phyloP scores from a whole-genome alignment of 2,888 invertebrate genomes.

The Cephus rjabovi region DNA sequence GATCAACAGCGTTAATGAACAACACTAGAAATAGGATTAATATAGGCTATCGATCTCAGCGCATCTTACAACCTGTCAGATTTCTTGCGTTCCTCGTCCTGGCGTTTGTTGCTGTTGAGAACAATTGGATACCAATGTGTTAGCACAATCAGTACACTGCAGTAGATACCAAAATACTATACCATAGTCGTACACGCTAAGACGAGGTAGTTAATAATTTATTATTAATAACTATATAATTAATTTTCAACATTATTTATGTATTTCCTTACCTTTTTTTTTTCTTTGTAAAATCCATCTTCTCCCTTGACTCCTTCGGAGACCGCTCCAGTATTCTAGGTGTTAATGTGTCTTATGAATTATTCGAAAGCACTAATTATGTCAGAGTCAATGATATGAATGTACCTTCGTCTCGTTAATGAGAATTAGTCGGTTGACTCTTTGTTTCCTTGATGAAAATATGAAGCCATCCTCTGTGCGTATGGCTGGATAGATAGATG shows the following conservation, averaged over 20 bases:
- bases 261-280: background rate
- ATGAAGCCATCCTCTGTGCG: background rate
- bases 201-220: background rate
- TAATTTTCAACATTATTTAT: background rate
- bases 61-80: background rate
- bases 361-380: constrained; percentile 19
- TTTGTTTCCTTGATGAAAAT: background rate
- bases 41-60: background rate
- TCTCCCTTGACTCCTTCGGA: background rate
- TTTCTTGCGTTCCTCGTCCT: background rate
- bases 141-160: background rate
- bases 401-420: constrained; percentile 9
- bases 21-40: background rate
- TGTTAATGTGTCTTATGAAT: constrained; percentile 21
- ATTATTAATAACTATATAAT: background rate
- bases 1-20: background rate
- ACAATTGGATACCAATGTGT: background rate
- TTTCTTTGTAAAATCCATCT: background rate
- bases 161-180: background rate
- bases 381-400: constrained; percentile 18
- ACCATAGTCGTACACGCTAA: background rate
- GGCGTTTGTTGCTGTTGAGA: background rate
- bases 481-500: background rate
- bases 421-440: background rate
- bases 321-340: constrained; percentile 26